Conservation (phyloP, 2,797 vertebrate genomes). For the Epinephelus malabaricus region DNA sequence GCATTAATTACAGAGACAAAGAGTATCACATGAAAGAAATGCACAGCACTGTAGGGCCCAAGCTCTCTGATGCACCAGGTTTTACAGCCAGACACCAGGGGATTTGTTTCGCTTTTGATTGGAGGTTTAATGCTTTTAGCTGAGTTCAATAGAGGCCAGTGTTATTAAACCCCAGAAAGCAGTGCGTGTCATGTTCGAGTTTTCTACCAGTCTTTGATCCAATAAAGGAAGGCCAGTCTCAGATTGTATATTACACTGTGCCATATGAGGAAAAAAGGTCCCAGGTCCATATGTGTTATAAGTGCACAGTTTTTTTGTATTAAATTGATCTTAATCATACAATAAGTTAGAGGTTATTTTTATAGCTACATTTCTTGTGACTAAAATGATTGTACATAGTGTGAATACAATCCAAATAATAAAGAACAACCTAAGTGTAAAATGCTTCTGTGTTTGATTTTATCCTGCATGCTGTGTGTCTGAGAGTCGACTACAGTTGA, state of each 20-base stretch:
- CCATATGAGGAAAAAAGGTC: constrained; percentile 26
- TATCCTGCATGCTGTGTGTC: not conserved
- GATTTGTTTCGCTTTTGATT: constrained; percentile 2
- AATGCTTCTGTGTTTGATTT: constrained; percentile 10
- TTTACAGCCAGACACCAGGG: not conserved
- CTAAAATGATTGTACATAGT: constrained; percentile 69
- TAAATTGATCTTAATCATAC: constrained; percentile 36
- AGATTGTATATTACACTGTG: constrained; percentile 47
- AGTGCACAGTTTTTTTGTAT: constrained; percentile 59
- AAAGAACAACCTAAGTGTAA: constrained; percentile 17
- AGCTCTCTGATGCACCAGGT: not conserved
- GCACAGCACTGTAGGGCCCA: not conserved
- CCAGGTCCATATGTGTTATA: constrained; percentile 56
- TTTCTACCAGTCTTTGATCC: constrained; percentile 32
- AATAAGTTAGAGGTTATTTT: constrained; percentile 75
- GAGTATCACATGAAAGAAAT: constrained; percentile 1
- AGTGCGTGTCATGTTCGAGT: constrained; percentile 13
- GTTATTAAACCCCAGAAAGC: constrained; percentile 37
- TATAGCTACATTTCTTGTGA: constrained; percentile 63
- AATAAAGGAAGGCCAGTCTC: constrained; percentile 36
- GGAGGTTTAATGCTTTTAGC: constrained; percentile 24
- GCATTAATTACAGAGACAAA: constrained; percentile 17
- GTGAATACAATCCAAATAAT: constrained; percentile 62
- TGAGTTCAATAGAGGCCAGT: not conserved
- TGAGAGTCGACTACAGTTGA: not conserved